Evolutionary conservation across 1,140 invertebrate species (phyloP).

Genomic region (Drosophila paulistorum): DNA sequence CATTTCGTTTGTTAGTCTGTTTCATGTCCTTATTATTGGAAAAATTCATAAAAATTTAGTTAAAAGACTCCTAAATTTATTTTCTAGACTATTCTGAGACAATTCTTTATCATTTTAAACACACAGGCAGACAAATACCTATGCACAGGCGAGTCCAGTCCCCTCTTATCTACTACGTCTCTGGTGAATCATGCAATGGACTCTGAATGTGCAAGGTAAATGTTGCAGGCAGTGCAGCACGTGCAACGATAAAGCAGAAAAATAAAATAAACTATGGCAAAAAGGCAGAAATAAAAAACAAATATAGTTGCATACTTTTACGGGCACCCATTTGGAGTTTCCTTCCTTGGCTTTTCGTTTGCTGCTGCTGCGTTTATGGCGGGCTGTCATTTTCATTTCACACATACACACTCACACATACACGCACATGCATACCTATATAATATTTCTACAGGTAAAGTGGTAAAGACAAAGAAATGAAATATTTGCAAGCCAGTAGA

Average conservation of each 20-base stretch:
- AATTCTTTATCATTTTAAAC: too few relatives aligned
- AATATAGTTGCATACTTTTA: constrained; percentile 23
- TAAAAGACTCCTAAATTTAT: too few relatives aligned
- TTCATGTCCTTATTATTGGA: too few relatives aligned
- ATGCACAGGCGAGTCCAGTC: too few relatives aligned
- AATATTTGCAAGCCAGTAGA: constrained; percentile 41
- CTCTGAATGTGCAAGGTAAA: constrained; percentile 5
- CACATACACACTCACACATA: neutral
- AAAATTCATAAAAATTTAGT: too few relatives aligned
- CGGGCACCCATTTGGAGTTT: constrained; percentile 13
- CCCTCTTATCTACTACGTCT: neutral
- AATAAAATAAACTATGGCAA: neutral
- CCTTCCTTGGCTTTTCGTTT: constrained; percentile 12
- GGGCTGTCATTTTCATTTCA: constrained; percentile 11
- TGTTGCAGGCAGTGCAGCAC: constrained; percentile 7
- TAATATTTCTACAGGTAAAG: constrained; percentile 20
- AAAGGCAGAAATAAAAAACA: neutral
- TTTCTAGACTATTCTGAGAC: too few relatives aligned
- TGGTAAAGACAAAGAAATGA: constrained; percentile 52
- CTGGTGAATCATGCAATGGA: neutral
- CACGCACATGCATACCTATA: neutral
- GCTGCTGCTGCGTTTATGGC: constrained; percentile 12
- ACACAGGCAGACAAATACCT: too few relatives aligned
- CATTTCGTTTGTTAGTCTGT: neutral
- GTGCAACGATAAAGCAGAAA: constrained; percentile 13